Evolutionary conservation across 2,888 invertebrate genomes (phyloP), one percentile per base, ranked within the genome.

Genomic region (Ommatoiulus sabulosus): DNA sequence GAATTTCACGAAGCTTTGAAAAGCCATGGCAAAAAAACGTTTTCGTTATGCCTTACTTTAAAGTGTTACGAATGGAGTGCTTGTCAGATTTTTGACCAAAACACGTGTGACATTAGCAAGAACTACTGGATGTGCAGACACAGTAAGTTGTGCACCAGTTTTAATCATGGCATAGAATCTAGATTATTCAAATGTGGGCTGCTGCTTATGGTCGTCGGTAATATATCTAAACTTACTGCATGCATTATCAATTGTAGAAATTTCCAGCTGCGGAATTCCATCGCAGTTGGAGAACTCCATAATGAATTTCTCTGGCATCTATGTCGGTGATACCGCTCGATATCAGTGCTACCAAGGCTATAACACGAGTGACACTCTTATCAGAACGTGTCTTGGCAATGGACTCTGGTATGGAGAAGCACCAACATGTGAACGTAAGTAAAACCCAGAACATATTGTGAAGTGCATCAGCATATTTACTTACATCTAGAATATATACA

Each of bases 41-140:
- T n/a, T n/a, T n/a, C n/a, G n/a, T n/a, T n/a, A n/a, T n/a, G n/a
- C n/a, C n/a, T n/a, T n/a, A n/a, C n/a, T n/a, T n/a, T n/a, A n/a
- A n/a, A n/a, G n/a, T n/a, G n/a, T n/a, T n/a, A n/a, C n/a, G n/a
- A n/a, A n/a, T n/a, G n/a, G n/a, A n/a, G n/a, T n/a, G n/a, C n/a
- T n/a, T n/a, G n/a, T n/a, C n/a, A n/a, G n/a, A n/a, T n/a, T n/a
- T n/a, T n/a, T n/a, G n/a, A n/a, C n/a, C n/a, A n/a, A n/a, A n/a
- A n/a, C n/a, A n/a, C n/a, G n/a, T 52, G 52, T 52, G 52, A 52
- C 15, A 10, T 63, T n/a, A 63, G n/a, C n/a, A 3, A 63, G 3
- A 12, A 17, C n/a, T 63, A 63, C n/a, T 63, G 63, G 63, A 63
- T 63, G 17, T 63, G 63, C n/a, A 63, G 63, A 63, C n/a, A 63